A percentile compares a stretch with the other conserved stretches of the same genome.
These are phyloP conservation scores for Apodemus speciosus DNA, from an alignment of 2,113 vertebrate genomes.

Conservation along the genomic window DNA sequence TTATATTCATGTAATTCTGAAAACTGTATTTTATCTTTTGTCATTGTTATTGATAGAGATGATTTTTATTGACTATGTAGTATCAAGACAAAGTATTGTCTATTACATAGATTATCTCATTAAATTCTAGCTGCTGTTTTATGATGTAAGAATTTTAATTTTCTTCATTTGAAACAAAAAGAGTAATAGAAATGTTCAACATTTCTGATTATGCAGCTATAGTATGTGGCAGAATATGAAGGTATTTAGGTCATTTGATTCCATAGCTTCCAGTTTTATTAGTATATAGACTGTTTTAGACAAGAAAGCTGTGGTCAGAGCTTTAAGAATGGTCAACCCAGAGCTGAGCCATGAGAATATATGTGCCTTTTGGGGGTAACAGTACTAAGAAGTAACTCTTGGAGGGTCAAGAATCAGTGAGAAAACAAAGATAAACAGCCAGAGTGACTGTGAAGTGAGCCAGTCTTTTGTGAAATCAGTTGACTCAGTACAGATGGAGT, in stretches of 20 bases:
- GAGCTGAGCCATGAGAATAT: not conserved
- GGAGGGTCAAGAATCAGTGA: not conserved
- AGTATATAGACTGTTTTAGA: not conserved
- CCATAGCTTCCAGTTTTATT: not conserved
- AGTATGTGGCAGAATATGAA: not conserved
- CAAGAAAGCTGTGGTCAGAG: not conserved
- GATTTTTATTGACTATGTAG: not conserved
- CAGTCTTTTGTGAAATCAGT: not conserved
- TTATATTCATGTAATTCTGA: slow-evolving; percentile 4
- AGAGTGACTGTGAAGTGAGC: not conserved
- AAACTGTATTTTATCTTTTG: not conserved
- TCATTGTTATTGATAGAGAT: not conserved
- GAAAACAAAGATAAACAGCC: not conserved
- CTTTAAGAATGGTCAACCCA: not conserved
- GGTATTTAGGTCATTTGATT: not conserved
- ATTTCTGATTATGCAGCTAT: not conserved
- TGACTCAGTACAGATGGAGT: not conserved
- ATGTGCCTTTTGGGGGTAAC: not conserved
- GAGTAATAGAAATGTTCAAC: not conserved
- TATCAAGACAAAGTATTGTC: not conserved
- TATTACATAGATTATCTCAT: not conserved
- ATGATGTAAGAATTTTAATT: not conserved
- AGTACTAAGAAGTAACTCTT: not conserved
- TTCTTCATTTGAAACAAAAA: not conserved
- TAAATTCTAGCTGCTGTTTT: not conserved